Evolutionary conservation across 2,888 invertebrate species (phyloP), one percentile per base, ranked within the genome.

Genomic region (Theretra japonica): DNA sequence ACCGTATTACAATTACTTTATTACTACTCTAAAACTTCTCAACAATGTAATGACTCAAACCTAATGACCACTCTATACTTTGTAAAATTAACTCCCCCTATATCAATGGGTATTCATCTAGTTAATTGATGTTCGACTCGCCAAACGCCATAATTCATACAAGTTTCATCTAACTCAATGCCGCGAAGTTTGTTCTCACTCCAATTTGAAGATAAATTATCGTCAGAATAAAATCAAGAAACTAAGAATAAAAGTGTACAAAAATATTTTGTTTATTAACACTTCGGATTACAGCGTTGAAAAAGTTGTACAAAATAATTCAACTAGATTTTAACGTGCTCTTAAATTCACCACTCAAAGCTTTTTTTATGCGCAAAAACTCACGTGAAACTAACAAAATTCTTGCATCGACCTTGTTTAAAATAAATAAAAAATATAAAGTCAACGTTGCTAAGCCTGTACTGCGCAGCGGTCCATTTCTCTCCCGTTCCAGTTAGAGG

Each of bases 381-480:
- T 73, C 65, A 15, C 65, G 48, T 65, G 41, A 48, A 41, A 41
- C 41, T 65, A 65, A 48, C 65, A 65, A 77, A 76, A 83, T 83
- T 82, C 78, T 82, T 83, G 87, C 86, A 83, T 73, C 78, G 83
- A 82, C 81, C 79, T 85, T 84, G 83, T 86, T 85, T 83, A 80
- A 80, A 80, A 77, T 79, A 79, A 83, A 84, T 86, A 87, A 84
- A 87, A 85, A 86, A 83, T 83, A 85, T 79, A 86, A 83, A 83
- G 80, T 77, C 79, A 80, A 77, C 76, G 73, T 23, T 23, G 69
- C 76, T 78, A 78, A 86, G 85, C 80, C 81, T 81, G 86, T 85
- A 87, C 88, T 93, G 93, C 93, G 92, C 93, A 92, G 89, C 79
- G 86, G 84, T 85, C 84, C 87, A 84, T 85, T 85, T 84, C 86